Evolutionary conservation across 2,888 invertebrate species (phyloP), one percentile per base, ranked within the genome.

Genomic region (Drosophila longiperda): DNA sequence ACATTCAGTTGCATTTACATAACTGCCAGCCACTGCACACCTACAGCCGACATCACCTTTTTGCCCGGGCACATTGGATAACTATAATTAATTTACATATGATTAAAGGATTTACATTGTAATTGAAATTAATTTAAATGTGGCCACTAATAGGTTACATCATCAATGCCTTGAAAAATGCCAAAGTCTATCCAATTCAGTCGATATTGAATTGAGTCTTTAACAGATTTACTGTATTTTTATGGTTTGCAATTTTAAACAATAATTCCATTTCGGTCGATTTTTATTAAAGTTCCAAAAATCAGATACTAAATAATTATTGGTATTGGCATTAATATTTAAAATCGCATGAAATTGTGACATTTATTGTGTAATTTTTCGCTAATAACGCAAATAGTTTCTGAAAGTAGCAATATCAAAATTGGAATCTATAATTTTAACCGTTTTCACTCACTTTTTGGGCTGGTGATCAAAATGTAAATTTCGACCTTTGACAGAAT

Each of bases 31-130:
- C 20, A 48, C 9, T 29, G 17, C 48, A 23, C 5, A 23, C 20
- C 50, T 15, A 29, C 0, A 23, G 45, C 15, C 45, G 7, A 15
- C 20, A 45, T 11, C 23, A 3, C 2, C 29, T 3, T 20, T n/a
- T n/a, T 15, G 2, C 5, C 26, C 34, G 8, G 23, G 53, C 73
- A 70, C 65, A 64, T 58, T 58, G 84, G 66, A 49, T 85, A 74
- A 74, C 72, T 72, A 78, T 89, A 89, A 89, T 85, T 89, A 89
- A 89, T 87, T 89, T 85, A 87, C 75, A 87, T 89, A 80, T 89
- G 85, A 89, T 89, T 89, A 85, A 85, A 49, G 77, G 87, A 87
- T 89, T 85, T 80, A 72, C 66, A 75, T 76, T 66, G 75, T 87
- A 87, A 85, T 85, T 87, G 77, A 82, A 89, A 45, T 45, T 89